These are phyloP conservation scores for Brachirus orientalis DNA, from an alignment of 2,113 vertebrate species.

Conservation along the genomic window DNA sequence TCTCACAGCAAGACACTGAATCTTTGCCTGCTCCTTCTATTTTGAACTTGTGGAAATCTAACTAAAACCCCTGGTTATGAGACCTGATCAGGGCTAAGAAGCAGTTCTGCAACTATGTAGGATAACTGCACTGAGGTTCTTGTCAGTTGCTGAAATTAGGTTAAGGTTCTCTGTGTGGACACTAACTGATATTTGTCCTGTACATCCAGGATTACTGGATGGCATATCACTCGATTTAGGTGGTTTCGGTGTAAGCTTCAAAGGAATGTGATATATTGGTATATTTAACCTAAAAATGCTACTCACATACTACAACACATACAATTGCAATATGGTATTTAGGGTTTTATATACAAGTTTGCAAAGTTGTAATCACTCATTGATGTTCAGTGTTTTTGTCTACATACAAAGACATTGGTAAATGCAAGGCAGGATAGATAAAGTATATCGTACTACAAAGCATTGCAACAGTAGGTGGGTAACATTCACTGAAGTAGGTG, in stretches of 20 bases:
- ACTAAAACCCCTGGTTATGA: slow-evolving; percentile 2
- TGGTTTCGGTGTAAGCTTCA: not conserved
- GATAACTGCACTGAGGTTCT: slow-evolving; percentile 14
- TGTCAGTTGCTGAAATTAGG: slow-evolving; percentile 33
- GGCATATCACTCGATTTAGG: not conserved
- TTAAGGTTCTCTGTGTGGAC: slow-evolving; percentile 31
- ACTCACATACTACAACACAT: not conserved
- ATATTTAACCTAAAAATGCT: not conserved
- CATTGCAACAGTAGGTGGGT: not conserved
- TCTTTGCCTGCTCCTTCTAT: slow-evolving; percentile 35
- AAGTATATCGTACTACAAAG: not conserved
- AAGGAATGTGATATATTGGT: not conserved
- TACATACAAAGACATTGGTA: not conserved
- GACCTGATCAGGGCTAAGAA: slow-evolving; percentile 15
- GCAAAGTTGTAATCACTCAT: too few species aligned
- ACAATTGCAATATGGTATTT: not conserved
- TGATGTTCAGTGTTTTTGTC: not conserved
- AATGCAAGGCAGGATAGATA: too few species aligned
- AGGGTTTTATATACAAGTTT: not conserved
- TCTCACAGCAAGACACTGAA: slow-evolving; percentile 45
- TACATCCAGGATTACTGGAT: slow-evolving; percentile 3
- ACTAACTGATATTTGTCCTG: slow-evolving; percentile 8
- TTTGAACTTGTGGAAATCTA: not conserved
- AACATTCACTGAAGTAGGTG: slow-evolving; percentile 6
- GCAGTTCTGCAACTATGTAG: slow-evolving; percentile 6